phyloP scores from a whole-genome alignment of 2,797 vertebrate species.

The Cossypha heuglini region DNA sequence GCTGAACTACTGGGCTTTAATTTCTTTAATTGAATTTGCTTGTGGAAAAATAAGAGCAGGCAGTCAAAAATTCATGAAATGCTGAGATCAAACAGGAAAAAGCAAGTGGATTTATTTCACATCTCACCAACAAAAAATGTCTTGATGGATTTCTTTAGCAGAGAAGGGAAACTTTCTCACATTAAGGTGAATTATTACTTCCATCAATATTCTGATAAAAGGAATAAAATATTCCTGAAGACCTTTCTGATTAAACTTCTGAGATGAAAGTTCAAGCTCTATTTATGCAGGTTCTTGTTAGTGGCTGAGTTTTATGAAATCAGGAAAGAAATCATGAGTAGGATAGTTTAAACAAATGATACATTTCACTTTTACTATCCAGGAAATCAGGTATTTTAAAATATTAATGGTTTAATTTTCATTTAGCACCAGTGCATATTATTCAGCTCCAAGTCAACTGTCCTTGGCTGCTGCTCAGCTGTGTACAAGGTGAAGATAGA shows the following conservation, averaged over 20 bases:
- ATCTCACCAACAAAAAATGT: background rate
- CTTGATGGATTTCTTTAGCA: constrained; percentile 7
- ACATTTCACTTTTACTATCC: constrained; percentile 34
- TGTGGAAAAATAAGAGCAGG: constrained; percentile 14
- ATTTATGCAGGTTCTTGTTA: constrained; percentile 17
- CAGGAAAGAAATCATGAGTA: background rate
- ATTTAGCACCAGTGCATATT: background rate
- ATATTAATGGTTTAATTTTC: constrained; percentile 55
- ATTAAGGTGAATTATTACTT: constrained; percentile 44
- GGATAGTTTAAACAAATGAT: constrained; percentile 39
- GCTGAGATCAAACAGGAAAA: constrained; percentile 40
- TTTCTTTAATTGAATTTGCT: constrained; percentile 53
- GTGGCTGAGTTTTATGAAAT: background rate
- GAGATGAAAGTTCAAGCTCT: constrained; percentile 26
- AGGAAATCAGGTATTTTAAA: constrained; percentile 46
- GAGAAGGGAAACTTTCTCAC: constrained; percentile 19
- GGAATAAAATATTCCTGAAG: constrained; percentile 27
- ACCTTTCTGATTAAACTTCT: constrained; percentile 41
- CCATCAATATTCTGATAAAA: constrained; percentile 47
- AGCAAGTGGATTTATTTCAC: constrained; percentile 2
- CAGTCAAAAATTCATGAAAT: constrained; percentile 43
- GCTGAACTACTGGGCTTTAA: background rate
- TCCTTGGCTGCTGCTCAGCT: constrained; percentile 17
- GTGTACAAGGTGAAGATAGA: background rate
- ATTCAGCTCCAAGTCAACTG: constrained; percentile 17